Evolutionary conservation across 2,113 vertebrate genomes (phyloP).

Genomic region (Indicator indicator): DNA sequence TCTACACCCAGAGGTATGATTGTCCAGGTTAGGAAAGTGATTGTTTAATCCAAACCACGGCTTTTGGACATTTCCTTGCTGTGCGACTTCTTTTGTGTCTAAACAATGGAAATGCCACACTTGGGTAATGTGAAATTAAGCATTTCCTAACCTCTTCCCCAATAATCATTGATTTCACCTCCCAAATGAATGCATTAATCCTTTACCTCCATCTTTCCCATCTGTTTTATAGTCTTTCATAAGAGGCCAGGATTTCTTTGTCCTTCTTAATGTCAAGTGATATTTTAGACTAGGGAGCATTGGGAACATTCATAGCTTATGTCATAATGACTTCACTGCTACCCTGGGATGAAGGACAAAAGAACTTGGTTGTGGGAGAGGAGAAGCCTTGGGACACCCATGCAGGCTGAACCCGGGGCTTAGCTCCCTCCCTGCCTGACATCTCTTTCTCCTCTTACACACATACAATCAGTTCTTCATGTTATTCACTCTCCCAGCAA

Average conservation of each 20-base stretch:
- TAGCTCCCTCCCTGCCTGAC: neutral
- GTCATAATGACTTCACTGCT: neutral
- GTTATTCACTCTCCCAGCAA: neutral
- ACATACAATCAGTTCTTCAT: accelerated
- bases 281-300: neutral
- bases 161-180: neutral
- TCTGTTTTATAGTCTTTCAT: neutral
- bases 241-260: neutral
- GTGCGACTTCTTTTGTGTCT: neutral
- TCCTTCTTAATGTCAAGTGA: neutral
- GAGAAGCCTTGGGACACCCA: neutral
- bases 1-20: neutral
- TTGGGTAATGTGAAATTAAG: neutral
- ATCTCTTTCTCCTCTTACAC: neutral
- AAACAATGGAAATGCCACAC: neutral
- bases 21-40: neutral
- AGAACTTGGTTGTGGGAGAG: neutral
- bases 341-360: neutral
- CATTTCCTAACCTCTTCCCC: neutral
- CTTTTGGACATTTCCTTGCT: neutral
- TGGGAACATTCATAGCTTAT: neutral
- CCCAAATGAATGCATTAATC: neutral
- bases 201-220: neutral
- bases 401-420: neutral
- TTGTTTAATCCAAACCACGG: neutral